Conservation (phyloP, 2,113 vertebrate genomes). For the Peromyscus leucopus region DNA sequence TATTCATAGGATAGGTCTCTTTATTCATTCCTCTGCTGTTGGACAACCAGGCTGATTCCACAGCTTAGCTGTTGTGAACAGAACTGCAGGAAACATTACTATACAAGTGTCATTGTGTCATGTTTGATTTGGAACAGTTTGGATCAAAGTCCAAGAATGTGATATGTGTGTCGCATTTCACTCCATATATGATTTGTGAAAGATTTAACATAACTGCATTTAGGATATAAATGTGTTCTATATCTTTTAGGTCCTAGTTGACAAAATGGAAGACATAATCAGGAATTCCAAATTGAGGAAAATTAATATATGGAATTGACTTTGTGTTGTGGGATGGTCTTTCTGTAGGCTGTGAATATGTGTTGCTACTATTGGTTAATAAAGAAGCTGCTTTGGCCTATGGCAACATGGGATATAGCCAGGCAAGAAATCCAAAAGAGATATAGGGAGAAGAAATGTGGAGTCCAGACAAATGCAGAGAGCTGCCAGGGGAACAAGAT, state of each 20-base stretch:
- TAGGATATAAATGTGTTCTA: not conserved
- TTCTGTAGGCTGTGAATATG: too few species aligned
- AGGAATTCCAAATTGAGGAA: conserved; percentile 7
- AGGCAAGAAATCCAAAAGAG: too few species aligned
- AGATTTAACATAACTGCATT: not conserved
- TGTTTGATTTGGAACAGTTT: not conserved
- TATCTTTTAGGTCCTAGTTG: not conserved
- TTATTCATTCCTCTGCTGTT: not conserved
- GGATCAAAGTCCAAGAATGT: not conserved
- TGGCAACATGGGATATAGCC: too few species aligned
- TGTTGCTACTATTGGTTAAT: too few species aligned
- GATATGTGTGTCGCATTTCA: not conserved
- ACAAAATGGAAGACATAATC: not conserved
- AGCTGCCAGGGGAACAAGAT: too few species aligned
- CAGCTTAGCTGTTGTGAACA: not conserved
- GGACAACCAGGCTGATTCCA: not conserved
- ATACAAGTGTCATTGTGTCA: not conserved
- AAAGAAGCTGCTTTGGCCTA: too few species aligned
- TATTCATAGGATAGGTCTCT: not conserved
- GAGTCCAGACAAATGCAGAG: too few species aligned
- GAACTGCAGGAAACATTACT: not conserved
- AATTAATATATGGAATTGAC: not conserved
- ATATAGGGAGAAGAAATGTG: too few species aligned
- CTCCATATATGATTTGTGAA: not conserved
- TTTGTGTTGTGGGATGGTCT: not conserved